These are phyloP conservation scores for Cossypha dichroa DNA, from an alignment of 2,797 vertebrate genomes.

Conservation along the genomic window DNA sequence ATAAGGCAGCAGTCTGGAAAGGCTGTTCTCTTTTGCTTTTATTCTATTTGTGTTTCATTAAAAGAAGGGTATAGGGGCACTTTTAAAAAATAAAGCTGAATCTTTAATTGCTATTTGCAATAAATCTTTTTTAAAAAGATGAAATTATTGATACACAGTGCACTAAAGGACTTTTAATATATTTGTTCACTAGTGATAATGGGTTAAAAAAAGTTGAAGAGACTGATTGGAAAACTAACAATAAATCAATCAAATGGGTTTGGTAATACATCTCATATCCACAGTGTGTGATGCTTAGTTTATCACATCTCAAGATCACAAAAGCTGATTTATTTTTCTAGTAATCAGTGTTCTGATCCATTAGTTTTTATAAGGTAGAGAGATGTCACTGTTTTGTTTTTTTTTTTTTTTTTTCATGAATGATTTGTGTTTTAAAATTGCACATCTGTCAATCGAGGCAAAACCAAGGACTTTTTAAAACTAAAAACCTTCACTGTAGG, in stretches of 20 bases:
- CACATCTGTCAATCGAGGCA: slow-evolving; percentile 20
- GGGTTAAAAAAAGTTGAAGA: background rate
- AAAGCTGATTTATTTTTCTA: slow-evolving; percentile 67
- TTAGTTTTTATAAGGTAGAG: slow-evolving; percentile 37
- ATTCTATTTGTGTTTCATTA: background rate
- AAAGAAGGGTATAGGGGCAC: background rate
- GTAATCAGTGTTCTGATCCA: slow-evolving; percentile 52
- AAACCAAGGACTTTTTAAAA: background rate
- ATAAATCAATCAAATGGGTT: slow-evolving; percentile 53
- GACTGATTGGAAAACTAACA: slow-evolving; percentile 11
- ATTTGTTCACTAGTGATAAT: slow-evolving; percentile 64
- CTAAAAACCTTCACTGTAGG: background rate
- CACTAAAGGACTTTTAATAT: slow-evolving; percentile 58
- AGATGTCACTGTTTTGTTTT: background rate
- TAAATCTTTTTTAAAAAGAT: background rate
- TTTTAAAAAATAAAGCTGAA: background rate
- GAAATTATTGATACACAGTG: background rate
- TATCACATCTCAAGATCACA: slow-evolving; percentile 48
- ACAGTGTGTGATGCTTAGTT: background rate
- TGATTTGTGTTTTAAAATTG: slow-evolving; percentile 44
- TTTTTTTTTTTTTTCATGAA: background rate
- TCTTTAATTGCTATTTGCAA: background rate
- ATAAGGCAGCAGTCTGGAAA: background rate
- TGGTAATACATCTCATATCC: slow-evolving; percentile 24
- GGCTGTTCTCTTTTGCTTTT: background rate